These are phyloP conservation scores for Phrynocephalus forsythii DNA, from an alignment of 2,797 vertebrate genomes.

Conservation along the genomic window DNA sequence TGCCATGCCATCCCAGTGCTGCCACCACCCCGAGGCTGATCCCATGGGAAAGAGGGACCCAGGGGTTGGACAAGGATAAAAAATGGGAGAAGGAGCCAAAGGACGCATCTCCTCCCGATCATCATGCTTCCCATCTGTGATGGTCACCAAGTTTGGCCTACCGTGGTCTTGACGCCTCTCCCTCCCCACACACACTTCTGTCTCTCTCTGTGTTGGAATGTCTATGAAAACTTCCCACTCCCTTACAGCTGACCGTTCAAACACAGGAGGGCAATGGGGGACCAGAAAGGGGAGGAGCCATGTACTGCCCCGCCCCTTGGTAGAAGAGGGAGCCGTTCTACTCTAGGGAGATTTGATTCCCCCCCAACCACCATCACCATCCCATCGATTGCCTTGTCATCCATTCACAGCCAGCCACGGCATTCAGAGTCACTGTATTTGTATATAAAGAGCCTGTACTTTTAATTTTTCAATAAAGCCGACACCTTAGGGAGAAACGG, in stretches of 20 bases:
- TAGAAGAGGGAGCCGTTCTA: background rate
- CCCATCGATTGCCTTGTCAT: conserved; percentile 29
- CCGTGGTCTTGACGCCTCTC: background rate
- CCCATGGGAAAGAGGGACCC: too few relatives aligned
- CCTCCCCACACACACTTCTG: background rate
- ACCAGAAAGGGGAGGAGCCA: background rate
- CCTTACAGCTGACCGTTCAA: background rate
- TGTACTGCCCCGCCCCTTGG: too few relatives aligned
- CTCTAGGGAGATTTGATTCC: fast-evolving
- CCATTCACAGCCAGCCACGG: conserved; percentile 71
- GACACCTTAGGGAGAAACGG: conserved; percentile 49
- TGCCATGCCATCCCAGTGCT: background rate
- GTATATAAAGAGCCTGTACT: conserved; percentile 88
- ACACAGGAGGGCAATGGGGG: background rate
- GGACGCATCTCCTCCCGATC: background rate
- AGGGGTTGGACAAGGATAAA: background rate
- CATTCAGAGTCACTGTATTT: conserved; percentile 80
- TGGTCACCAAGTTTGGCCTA: background rate
- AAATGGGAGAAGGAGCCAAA: background rate
- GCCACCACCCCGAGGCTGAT: background rate
- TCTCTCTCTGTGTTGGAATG: background rate
- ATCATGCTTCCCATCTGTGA: background rate
- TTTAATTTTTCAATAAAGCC: conserved; percentile 96
- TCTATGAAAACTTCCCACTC: background rate
- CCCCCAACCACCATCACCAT: too few relatives aligned